Conservation (phyloP, 2,113 vertebrate genomes). For the Strix aluco region DNA sequence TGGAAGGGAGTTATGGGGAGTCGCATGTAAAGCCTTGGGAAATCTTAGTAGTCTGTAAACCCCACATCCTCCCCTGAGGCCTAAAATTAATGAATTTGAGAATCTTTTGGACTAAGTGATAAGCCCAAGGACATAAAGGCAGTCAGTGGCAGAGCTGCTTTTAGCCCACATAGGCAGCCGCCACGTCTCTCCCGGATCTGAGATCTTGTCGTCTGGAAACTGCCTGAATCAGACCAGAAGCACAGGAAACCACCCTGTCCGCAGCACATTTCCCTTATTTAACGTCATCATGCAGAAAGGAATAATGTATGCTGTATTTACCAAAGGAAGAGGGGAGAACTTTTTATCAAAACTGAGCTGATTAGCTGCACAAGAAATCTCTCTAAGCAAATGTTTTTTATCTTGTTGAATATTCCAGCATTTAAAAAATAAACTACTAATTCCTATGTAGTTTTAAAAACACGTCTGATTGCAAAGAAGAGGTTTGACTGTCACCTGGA, state of each 20-base stretch:
- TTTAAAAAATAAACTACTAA: background rate
- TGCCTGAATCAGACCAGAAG: background rate
- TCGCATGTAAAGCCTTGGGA: rapidly evolving
- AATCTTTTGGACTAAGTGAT: background rate
- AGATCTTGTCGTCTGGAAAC: background rate
- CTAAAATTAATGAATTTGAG: background rate
- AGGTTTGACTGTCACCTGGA: background rate
- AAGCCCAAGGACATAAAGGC: background rate
- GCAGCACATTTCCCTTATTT: background rate
- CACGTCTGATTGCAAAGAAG: background rate
- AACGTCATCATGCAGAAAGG: background rate
- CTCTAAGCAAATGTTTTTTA: background rate
- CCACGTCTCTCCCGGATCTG: rapidly evolving
- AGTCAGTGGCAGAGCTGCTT: background rate
- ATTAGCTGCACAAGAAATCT: background rate
- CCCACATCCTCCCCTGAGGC: background rate
- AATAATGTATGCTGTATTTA: background rate
- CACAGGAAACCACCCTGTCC: background rate
- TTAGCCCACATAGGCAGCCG: background rate
- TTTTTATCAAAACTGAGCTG: slow-evolving; percentile 3
- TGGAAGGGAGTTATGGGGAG: background rate
- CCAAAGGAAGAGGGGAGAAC: background rate
- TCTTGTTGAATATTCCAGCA: background rate
- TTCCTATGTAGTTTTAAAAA: background rate
- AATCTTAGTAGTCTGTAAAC: background rate